These are phyloP conservation scores for Ageneiosus marmoratus DNA, from an alignment of 2,113 vertebrate genomes.

Conservation along the genomic window DNA sequence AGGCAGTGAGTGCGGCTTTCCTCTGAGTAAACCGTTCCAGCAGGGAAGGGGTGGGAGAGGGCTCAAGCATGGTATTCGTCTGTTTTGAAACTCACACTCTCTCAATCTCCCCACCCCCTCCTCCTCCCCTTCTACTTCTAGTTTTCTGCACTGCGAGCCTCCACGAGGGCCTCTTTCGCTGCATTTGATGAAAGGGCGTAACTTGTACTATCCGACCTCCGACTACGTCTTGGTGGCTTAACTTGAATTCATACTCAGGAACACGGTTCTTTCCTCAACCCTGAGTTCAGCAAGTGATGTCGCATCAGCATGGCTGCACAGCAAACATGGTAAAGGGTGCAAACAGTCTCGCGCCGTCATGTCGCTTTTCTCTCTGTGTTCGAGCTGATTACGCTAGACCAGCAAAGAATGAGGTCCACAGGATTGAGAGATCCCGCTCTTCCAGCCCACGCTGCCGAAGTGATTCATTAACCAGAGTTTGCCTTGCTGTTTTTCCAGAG, in stretches of 20 bases:
- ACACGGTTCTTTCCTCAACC: neutral
- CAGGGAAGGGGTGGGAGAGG: conserved; percentile 31
- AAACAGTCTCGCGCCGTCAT: conserved; percentile 36
- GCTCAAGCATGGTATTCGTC: conserved; percentile 35
- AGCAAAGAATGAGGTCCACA: neutral
- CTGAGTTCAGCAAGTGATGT: neutral
- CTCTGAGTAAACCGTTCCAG: conserved; percentile 62
- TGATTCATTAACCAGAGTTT: conserved; percentile 18
- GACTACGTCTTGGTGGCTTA: neutral
- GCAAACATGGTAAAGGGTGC: conserved; percentile 27
- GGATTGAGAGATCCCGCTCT: conserved; percentile 29
- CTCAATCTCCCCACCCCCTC: neutral
- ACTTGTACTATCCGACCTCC: neutral
- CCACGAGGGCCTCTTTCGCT: conserved; percentile 31
- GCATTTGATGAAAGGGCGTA: neutral
- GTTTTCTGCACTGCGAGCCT: neutral
- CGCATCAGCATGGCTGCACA: neutral
- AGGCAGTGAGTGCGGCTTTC: conserved; percentile 70
- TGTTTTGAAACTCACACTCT: conserved; percentile 28
- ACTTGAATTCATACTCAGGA: neutral
- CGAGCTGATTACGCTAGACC: conserved; percentile 50
- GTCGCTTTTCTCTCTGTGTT: conserved; percentile 34
- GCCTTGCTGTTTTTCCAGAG: neutral
- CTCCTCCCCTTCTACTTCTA: neutral
- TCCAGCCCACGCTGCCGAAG: conserved; percentile 18